Evolutionary conservation across 2,113 vertebrate species (phyloP).

Genomic region (Ctenomys sociabilis): DNA sequence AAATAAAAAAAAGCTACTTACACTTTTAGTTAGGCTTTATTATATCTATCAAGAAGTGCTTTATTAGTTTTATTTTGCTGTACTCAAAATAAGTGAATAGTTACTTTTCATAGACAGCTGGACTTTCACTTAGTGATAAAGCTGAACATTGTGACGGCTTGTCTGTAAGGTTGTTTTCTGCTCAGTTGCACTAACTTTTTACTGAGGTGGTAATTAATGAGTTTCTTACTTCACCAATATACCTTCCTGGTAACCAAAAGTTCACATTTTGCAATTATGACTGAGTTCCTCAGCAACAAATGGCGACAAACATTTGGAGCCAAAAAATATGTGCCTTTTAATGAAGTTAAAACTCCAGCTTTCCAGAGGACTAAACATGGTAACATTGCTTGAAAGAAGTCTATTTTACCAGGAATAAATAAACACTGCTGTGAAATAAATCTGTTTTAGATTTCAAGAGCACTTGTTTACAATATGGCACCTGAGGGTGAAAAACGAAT

Average conservation of each 20-base stretch:
- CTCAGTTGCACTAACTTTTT: conserved; percentile 75
- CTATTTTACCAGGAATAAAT: conserved; percentile 80
- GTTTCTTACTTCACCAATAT: conserved; percentile 71
- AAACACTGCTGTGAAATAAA: conserved; percentile 78
- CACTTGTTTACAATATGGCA: conserved; percentile 81
- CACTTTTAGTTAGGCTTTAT: conserved; percentile 4
- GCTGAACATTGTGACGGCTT: not conserved
- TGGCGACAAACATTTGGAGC: conserved; percentile 75
- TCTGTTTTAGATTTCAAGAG: conserved; percentile 81
- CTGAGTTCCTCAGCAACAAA: conserved; percentile 70
- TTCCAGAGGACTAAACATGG: conserved; percentile 72
- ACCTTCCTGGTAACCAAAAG: conserved; percentile 67
- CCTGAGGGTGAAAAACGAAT: conserved; percentile 82
- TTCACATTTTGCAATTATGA: conserved; percentile 77
- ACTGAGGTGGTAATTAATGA: conserved; percentile 55
- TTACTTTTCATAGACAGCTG: not conserved
- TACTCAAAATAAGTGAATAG: not conserved
- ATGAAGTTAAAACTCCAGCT: conserved; percentile 79
- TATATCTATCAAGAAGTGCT: not conserved
- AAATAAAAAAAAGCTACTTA: not conserved
- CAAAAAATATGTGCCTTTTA: conserved; percentile 77
- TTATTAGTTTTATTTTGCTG: not conserved
- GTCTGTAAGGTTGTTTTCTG: conserved; percentile 12
- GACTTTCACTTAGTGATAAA: not conserved
- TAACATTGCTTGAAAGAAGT: conserved; percentile 77